Evolutionary conservation across 1,140 invertebrate species (phyloP).

Genomic region (Cydia pomonella): DNA sequence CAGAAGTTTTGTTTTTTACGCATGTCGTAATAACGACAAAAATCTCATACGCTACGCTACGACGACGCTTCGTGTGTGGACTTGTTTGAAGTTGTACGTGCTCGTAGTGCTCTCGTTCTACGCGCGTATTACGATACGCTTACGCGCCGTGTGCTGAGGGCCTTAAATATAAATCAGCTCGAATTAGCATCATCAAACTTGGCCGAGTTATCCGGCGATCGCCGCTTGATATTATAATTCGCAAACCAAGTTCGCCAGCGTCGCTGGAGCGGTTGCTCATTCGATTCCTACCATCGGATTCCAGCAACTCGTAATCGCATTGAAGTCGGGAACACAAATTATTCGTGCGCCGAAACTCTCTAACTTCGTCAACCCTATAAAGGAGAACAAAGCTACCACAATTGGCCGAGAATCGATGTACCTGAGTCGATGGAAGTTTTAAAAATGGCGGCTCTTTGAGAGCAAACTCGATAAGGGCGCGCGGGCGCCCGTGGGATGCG

Average conservation of each 20-base stretch:
- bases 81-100: too few species aligned
- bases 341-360: conserved; percentile 74
- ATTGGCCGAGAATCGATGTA: conserved; percentile 68
- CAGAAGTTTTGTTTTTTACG: too few species aligned
- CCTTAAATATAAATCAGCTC: not conserved
- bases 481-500: conserved; percentile 70
- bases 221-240: conserved; percentile 40
- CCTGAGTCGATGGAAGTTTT: conserved; percentile 77
- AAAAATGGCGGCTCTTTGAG: conserved; percentile 79
- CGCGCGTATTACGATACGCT: too few species aligned
- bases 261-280: conserved; percentile 57
- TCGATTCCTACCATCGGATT: conserved; percentile 66
- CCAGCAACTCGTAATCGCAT: conserved; percentile 67
- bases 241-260: conserved; percentile 39
- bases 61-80: too few species aligned
- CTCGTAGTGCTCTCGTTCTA: too few species aligned
- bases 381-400: conserved; percentile 78
- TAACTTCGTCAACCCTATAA: conserved; percentile 78
- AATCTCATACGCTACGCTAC: too few species aligned
- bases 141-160: too few species aligned
- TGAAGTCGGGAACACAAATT: conserved; percentile 75
- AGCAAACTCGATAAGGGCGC: conserved; percentile 71
- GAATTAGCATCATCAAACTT: conserved; percentile 33
- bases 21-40: too few species aligned
- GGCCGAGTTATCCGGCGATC: conserved; percentile 35